These are phyloP conservation scores for Egretta garzetta DNA, from an alignment of 2,113 vertebrate species.

Conservation along the genomic window DNA sequence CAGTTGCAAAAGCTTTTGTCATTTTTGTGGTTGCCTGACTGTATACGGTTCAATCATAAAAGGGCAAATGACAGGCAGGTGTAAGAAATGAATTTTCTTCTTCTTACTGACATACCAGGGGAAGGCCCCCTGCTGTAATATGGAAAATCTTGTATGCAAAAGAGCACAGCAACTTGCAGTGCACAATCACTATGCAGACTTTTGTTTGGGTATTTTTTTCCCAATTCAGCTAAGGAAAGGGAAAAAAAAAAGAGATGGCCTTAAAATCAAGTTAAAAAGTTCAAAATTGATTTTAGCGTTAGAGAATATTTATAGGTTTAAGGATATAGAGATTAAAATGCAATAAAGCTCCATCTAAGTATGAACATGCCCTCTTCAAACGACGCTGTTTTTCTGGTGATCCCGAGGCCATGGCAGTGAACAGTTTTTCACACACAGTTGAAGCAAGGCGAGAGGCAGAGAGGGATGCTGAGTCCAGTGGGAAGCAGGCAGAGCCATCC, in stretches of 20 bases:
- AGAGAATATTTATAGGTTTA: not conserved
- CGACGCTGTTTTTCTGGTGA: not conserved
- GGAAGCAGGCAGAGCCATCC: not conserved
- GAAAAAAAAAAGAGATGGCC: not conserved
- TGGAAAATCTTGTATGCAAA: slow-evolving; percentile 83
- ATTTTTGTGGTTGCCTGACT: slow-evolving; percentile 73
- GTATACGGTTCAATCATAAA: slow-evolving; percentile 76
- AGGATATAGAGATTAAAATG: not conserved
- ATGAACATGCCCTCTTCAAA: not conserved
- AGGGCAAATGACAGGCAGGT: slow-evolving; percentile 77
- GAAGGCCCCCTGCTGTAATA: slow-evolving; percentile 78
- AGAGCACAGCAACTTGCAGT: slow-evolving; percentile 74
- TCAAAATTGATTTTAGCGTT: not conserved
- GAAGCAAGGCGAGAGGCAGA: not conserved
- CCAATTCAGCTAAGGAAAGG: slow-evolving; percentile 30
- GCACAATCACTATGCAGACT: slow-evolving; percentile 72
- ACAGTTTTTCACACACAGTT: not conserved
- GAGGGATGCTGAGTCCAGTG: not conserved
- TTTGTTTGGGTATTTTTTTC: slow-evolving; percentile 10
- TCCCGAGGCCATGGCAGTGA: not conserved
- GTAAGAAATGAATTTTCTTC: slow-evolving; percentile 79
- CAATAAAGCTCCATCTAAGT: not conserved
- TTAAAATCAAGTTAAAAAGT: slow-evolving; percentile 59
- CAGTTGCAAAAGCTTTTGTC: slow-evolving; percentile 75
- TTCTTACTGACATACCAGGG: slow-evolving; percentile 76